phyloP scores from a whole-genome alignment of 2,113 vertebrate species.

The Miniopterus natalensis region DNA sequence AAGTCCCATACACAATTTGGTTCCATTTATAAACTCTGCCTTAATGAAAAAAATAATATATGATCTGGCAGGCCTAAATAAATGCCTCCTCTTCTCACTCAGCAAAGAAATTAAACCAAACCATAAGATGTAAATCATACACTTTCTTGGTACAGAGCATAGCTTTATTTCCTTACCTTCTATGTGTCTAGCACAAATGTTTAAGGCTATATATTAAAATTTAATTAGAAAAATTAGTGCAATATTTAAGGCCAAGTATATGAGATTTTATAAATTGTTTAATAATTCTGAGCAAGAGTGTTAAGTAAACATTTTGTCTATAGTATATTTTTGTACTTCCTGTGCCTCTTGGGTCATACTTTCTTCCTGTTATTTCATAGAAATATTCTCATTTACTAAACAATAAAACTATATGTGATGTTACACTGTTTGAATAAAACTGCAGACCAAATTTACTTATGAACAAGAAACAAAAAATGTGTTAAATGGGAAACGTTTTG shows the following conservation, averaged over 20 bases:
- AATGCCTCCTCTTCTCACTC: background rate
- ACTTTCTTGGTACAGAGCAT: background rate
- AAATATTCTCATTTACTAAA: conserved; percentile 20
- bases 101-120: conserved; percentile 61
- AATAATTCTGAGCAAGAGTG: background rate
- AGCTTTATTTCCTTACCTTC: conserved; percentile 37
- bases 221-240: conserved; percentile 18
- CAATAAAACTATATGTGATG: background rate
- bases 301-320: conserved; percentile 37
- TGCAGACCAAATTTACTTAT: background rate
- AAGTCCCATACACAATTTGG: conserved; percentile 1
- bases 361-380: conserved; percentile 14
- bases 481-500: background rate
- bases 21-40: background rate
- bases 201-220: background rate
- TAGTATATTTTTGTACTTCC: background rate
- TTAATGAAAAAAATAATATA: conserved; percentile 61
- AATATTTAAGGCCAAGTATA: background rate
- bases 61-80: conserved; percentile 10
- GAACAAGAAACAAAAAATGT: background rate
- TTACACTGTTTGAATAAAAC: conserved; percentile 34
- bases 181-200: background rate
- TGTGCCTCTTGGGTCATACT: background rate
- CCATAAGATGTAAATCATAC: conserved; percentile 15
- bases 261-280: conserved; percentile 9